A percentile compares a stretch with the other conserved stretches of the same genome.
phyloP scores from a whole-genome alignment of 2,113 vertebrate species.

The Rhabdornis inornatus region DNA sequence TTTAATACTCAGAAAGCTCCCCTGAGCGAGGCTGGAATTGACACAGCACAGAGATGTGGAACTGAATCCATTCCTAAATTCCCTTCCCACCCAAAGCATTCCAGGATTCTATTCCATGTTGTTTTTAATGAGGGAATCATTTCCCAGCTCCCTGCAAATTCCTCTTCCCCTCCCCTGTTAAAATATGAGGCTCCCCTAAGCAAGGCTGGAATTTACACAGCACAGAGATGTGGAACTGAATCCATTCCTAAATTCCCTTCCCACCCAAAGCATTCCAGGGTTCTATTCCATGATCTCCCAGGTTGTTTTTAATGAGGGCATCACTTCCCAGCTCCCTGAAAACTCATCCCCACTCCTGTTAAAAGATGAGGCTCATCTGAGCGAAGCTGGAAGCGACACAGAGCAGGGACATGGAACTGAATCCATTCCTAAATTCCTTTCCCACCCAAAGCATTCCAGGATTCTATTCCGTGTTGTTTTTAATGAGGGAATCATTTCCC shows the following conservation, averaged over 20 bases:
- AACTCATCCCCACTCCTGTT: not conserved
- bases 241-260: too few species aligned
- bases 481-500: not conserved
- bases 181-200: too few species aligned
- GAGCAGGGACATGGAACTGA: accelerated
- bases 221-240: accelerated
- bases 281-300: not conserved
- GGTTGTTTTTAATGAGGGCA: not conserved
- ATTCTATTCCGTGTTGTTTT: not conserved
- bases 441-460: not conserved
- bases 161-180: too few species aligned
- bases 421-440: too few species aligned
- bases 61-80: too few species aligned
- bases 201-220: accelerated
- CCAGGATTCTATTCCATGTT: not conserved
- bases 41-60: accelerated
- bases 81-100: not conserved
- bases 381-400: accelerated
- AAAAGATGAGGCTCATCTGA: accelerated
- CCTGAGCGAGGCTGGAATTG: not conserved
- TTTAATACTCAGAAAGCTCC: accelerated
- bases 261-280: not conserved
- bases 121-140: not conserved
- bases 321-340: not conserved
- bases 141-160: not conserved